Evolutionary conservation across 2,888 invertebrate genomes (phyloP).

Genomic region (Schrankia costaestrigalis): DNA sequence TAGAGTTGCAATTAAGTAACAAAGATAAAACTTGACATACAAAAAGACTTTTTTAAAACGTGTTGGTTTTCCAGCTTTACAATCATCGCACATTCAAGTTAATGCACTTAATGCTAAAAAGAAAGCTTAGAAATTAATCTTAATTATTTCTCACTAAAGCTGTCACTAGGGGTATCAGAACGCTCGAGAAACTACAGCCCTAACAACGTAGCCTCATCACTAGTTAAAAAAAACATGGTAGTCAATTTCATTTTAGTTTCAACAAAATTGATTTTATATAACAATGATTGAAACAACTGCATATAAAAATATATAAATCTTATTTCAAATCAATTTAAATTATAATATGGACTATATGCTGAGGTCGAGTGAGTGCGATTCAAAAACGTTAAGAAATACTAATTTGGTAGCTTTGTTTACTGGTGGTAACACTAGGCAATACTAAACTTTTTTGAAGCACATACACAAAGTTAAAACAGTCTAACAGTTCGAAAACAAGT

Average conservation of each 20-base stretch:
- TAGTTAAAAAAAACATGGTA: conserved; percentile 32
- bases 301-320: conserved; percentile 79
- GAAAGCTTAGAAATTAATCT: conserved; percentile 59
- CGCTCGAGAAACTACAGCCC: conserved; percentile 35
- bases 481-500: conserved; percentile 18
- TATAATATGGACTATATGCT: conserved; percentile 24
- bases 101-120: conserved; percentile 56
- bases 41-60: no score
- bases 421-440: no score
- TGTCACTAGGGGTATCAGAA: conserved; percentile 46
- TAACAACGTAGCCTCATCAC: conserved; percentile 35
- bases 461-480: conserved; percentile 13
- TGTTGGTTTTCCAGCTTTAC: conserved; percentile 22
- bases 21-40: no score
- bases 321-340: conserved; percentile 67
- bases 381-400: conserved; percentile 12
- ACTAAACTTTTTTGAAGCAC: conserved; percentile 20
- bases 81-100: conserved; percentile 28
- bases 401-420: conserved; percentile 2
- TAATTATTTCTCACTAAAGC: conserved; percentile 60
- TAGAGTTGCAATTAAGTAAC: no score
- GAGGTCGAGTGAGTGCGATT: conserved; percentile 12
- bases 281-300: conserved; percentile 71
- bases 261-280: conserved; percentile 74
- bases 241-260: conserved; percentile 39